Evolutionary conservation across 2,113 vertebrate genomes (phyloP).

Genomic region (Thalassoma bifasciatum): DNA sequence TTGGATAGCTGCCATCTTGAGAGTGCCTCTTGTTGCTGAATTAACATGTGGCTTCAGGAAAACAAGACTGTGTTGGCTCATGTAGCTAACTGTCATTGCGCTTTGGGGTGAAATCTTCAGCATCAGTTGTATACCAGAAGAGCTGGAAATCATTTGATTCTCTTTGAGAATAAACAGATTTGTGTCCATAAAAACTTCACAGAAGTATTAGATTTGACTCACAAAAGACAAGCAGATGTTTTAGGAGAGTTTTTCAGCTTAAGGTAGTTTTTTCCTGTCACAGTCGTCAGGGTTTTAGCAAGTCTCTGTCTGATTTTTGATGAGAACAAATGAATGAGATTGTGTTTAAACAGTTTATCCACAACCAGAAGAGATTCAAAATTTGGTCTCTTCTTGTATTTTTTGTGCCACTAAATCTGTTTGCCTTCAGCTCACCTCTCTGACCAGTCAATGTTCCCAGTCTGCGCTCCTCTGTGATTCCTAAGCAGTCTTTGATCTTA

Average conservation of each 20-base stretch:
- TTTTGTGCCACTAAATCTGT: no score
- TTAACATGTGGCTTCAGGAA: constrained; percentile 42
- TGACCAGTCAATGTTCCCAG: background rate
- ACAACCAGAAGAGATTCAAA: background rate
- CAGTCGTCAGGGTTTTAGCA: background rate
- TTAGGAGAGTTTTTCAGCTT: background rate
- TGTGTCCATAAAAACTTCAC: background rate
- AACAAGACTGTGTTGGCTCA: constrained; percentile 32
- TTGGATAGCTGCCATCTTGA: constrained; percentile 45
- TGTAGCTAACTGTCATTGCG: constrained; percentile 19
- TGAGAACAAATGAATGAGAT: no score
- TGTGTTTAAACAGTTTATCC: background rate
- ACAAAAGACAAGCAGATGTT: background rate
- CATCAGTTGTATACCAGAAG: constrained; percentile 30
- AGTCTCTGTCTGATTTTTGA: no score
- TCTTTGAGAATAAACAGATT: constrained; percentile 4
- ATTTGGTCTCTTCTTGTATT: background rate
- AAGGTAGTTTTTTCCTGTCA: background rate
- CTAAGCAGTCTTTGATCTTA: constrained; percentile 36
- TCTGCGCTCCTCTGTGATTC: constrained; percentile 11
- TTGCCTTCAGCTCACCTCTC: background rate
- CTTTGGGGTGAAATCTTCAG: constrained; percentile 18
- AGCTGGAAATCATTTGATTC: constrained; percentile 22
- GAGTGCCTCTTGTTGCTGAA: constrained; percentile 30
- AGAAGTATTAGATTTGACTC: background rate